Base-by-base conservation (phyloP, 2,888 invertebrate genomes). In the Acronicta aceris region DNA sequence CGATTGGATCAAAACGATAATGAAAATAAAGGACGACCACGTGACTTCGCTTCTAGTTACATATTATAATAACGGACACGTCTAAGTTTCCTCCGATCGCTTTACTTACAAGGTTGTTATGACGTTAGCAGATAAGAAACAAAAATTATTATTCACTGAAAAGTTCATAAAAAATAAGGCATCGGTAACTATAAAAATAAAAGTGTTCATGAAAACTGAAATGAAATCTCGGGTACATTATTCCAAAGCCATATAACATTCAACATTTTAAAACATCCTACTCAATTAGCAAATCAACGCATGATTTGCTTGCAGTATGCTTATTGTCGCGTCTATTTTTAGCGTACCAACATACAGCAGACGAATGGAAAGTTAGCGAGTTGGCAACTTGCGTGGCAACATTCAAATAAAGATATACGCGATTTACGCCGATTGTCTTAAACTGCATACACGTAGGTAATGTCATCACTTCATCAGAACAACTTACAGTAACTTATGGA, bases 361-460 rank as follows among this genome's bases (percentile, higher is more conserved):
- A 84, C 89, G 87, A 92, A 89, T 92, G 91, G 92, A 93, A 93
- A 92, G 92, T 90, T 87, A 89, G 87, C 89, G 88, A 87, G 86
- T 87, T 90, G 89, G 90, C 89, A 90, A 89, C 49, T 42, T 46
- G 55, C 51, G 30, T 46, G 49, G 72, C 49, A 41, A 51, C 45
- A 49, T 50, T 66, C 85, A 2, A 38, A 38, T 38, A 38, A 82
- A 86, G 84, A 83, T 81, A 17, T 57, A 65, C 50, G 53, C 47
- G 21, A 21, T 25, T 17, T 59, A 57, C 30, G 50, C 48, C 54
- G 57, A 73, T 56, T 59, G 48, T 75, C 55, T 56, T 21, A 53
- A 38, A 59, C 47, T 60, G 45, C 42, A 66, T 7, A 6, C 13
- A 4, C 4, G 21, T 54, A 36, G n/a, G 53, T 46, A 52, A 40